Percentiles rank a stretch among this genome's conserved stretches.
These are phyloP conservation scores for Hozukius guyotensis DNA, from an alignment of 2,797 vertebrate genomes.

Conservation along the genomic window DNA sequence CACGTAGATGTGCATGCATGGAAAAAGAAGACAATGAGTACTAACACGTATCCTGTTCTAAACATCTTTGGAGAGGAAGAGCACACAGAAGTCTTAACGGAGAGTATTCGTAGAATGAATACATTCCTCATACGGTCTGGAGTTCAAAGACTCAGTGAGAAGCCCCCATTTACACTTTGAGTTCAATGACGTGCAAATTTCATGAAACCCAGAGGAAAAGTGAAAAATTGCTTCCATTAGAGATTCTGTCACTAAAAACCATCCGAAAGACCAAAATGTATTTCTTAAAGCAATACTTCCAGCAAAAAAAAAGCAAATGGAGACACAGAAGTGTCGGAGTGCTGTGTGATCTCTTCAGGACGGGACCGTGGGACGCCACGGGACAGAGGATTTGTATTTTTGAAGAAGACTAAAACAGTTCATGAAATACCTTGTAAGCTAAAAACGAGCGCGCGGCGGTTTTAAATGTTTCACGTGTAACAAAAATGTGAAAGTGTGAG, in stretches of 20 bases:
- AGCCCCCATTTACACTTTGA: constrained; percentile 12
- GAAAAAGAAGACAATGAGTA: constrained; percentile 41
- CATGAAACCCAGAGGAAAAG: neutral
- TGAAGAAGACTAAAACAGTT: constrained; percentile 48
- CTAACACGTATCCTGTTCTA: constrained; percentile 28
- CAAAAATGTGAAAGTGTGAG: constrained; percentile 52
- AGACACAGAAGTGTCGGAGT: neutral
- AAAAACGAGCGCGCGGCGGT: constrained; percentile 14
- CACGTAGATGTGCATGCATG: constrained; percentile 57
- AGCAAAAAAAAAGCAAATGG: constrained; percentile 72
- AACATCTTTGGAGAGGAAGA: constrained; percentile 21
- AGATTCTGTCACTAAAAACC: constrained; percentile 44
- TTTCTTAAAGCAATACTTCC: constrained; percentile 85
- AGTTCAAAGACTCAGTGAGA: neutral
- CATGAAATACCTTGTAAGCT: constrained; percentile 21
- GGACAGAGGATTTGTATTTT: constrained; percentile 59
- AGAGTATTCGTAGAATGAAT: neutral
- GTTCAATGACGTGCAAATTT: neutral
- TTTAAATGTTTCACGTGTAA: constrained; percentile 56
- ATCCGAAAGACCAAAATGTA: constrained; percentile 74
- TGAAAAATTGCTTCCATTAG: constrained; percentile 27
- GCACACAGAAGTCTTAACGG: constrained; percentile 8
- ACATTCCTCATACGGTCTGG: constrained; percentile 22
- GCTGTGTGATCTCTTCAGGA: constrained; percentile 19
- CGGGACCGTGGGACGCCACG: constrained; percentile 2